Evolutionary conservation across 2,888 invertebrate species (phyloP).

Genomic region (Plagiodera versicolora): DNA sequence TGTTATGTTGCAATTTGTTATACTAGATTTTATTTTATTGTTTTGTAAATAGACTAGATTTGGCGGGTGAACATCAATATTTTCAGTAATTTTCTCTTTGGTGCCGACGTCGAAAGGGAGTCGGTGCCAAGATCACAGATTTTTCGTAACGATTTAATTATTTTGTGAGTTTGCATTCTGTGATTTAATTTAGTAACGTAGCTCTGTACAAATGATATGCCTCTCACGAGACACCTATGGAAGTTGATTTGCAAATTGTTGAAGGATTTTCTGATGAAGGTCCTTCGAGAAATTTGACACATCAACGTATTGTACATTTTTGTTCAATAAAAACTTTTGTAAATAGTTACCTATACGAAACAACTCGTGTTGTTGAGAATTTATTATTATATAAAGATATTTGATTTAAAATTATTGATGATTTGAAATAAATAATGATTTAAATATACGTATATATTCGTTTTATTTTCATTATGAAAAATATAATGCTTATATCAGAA

Average conservation of each 20-base stretch:
- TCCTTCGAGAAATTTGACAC: conserved; percentile 32
- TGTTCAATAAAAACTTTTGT: conserved; percentile 49
- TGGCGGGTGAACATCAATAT: conserved; percentile 40
- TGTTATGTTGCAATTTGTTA: conserved; percentile 56
- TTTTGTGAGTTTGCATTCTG: conserved; percentile 53
- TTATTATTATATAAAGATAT: conserved; percentile 48
- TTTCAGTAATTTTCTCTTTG: conserved; percentile 28
- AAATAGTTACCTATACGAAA: conserved; percentile 51
- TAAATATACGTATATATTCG: neutral
- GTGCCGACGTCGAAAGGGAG: conserved; percentile 21
- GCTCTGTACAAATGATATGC: conserved; percentile 43
- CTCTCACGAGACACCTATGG: conserved; percentile 26
- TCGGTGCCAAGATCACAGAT: conserved; percentile 42
- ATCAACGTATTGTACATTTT: conserved; percentile 46
- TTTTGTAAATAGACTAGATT: conserved; percentile 44
- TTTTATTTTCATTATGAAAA: neutral
- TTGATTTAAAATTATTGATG: conserved; percentile 37
- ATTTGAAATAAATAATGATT: conserved; percentile 39
- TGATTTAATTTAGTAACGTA: conserved; percentile 51
- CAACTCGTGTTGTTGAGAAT: conserved; percentile 50
- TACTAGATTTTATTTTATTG: conserved; percentile 53
- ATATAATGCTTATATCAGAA: neutral
- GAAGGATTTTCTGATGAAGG: conserved; percentile 30
- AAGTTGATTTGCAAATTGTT: conserved; percentile 33
- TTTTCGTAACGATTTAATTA: conserved; percentile 39